A percentile compares a stretch with the other conserved stretches of the same genome.
Evolutionary conservation across 1,140 invertebrate species (phyloP).

Genomic region (Diprion similis): DNA sequence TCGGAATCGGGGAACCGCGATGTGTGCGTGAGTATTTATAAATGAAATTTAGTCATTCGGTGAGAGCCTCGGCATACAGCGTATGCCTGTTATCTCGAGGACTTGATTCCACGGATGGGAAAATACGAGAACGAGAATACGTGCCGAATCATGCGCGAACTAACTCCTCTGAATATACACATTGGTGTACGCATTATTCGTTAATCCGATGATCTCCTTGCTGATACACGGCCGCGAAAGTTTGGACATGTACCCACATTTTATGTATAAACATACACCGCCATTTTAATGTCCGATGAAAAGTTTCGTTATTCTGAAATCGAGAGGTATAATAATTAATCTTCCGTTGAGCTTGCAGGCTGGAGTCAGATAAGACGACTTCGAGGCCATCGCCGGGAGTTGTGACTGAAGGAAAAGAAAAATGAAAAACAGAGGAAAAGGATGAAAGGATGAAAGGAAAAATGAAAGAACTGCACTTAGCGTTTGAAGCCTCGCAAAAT

Average conservation of each 20-base stretch:
- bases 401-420: too few relatives aligned
- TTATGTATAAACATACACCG: too few relatives aligned
- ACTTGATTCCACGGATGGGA: not conserved
- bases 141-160: not conserved
- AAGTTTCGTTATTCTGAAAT: not conserved
- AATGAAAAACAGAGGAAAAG: too few relatives aligned
- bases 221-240: not conserved
- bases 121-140: not conserved
- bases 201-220: not conserved
- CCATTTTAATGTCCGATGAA: too few relatives aligned
- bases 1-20: too few relatives aligned
- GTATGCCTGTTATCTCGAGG: not conserved
- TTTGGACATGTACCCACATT: too few relatives aligned
- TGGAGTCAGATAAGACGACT: too few relatives aligned
- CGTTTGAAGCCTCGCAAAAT: not conserved
- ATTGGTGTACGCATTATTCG: not conserved
- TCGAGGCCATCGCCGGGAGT: too few relatives aligned
- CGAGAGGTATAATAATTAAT: too few relatives aligned
- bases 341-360: too few relatives aligned
- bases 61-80: not conserved
- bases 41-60: not conserved
- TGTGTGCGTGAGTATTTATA: not conserved
- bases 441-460: too few relatives aligned
- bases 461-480: not conserved
- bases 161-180: not conserved